phyloP scores from a whole-genome alignment of 2,113 vertebrate species.

The Corythaixoides concolor region DNA sequence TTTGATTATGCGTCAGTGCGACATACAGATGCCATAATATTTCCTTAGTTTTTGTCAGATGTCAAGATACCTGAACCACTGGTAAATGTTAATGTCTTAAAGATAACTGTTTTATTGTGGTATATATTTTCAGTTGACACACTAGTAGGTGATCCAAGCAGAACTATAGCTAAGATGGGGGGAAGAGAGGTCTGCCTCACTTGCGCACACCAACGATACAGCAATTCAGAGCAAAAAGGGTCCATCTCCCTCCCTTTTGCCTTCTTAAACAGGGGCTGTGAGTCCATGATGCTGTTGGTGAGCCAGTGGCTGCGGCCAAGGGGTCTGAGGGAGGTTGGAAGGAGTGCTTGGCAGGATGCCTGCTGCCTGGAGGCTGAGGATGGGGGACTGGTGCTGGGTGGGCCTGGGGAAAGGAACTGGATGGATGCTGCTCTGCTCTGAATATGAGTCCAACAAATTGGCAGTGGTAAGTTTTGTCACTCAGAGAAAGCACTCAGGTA shows the following conservation, averaged over 20 bases:
- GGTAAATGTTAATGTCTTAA: constrained; percentile 5
- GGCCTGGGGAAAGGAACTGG: neutral
- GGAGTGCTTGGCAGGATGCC: accelerated
- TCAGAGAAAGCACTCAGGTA: neutral
- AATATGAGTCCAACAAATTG: neutral
- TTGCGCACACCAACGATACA: accelerated
- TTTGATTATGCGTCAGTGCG: neutral
- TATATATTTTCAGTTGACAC: neutral
- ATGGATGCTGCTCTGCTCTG: neutral
- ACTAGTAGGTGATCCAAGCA: neutral
- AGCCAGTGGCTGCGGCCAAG: neutral
- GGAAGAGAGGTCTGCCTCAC: neutral
- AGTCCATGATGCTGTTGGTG: neutral
- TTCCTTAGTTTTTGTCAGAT: constrained; percentile 25
- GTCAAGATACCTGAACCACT: neutral
- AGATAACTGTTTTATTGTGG: neutral
- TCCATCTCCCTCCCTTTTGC: neutral
- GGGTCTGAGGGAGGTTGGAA: neutral
- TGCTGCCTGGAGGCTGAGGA: neutral
- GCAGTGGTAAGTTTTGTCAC: neutral
- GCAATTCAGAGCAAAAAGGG: neutral
- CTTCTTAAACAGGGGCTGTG: neutral
- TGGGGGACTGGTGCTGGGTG: neutral
- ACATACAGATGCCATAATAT: constrained; percentile 24
- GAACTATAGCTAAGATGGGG: neutral